phyloP scores from a whole-genome alignment of 2,888 invertebrate species.

The Platycheirus albimanus region DNA sequence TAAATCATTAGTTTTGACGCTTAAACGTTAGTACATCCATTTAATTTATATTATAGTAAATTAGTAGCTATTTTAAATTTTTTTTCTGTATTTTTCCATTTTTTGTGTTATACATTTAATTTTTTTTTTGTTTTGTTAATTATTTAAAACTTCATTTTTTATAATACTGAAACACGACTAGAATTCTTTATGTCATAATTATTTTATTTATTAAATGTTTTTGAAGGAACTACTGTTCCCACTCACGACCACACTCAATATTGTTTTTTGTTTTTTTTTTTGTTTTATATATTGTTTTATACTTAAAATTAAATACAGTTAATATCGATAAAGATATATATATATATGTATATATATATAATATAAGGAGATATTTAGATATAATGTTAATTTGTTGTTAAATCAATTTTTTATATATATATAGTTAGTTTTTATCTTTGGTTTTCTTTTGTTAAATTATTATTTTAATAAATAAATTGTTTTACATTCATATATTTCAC shows the following conservation, averaged over 20 bases:
- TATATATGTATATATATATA: constrained; percentile 37
- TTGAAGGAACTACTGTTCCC: constrained; percentile 43
- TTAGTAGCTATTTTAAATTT: constrained; percentile 58
- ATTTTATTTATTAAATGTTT: constrained; percentile 50
- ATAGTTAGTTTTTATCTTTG: constrained; percentile 68
- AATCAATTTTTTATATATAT: constrained; percentile 65
- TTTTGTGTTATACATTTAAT: constrained; percentile 32
- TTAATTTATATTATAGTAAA: constrained; percentile 71
- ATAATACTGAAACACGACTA: constrained; percentile 75
- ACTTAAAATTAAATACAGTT: constrained; percentile 65
- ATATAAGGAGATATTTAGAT: constrained; percentile 64
- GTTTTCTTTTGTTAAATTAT: constrained; percentile 51
- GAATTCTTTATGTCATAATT: constrained; percentile 69
- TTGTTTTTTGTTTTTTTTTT: constrained; percentile 31
- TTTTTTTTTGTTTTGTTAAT: no score
- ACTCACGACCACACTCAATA: constrained; percentile 57
- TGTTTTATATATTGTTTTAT: no score
- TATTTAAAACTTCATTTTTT: constrained; percentile 46
- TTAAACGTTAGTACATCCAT: constrained; percentile 71
- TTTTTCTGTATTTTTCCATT: constrained; percentile 35
- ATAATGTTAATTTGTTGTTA: constrained; percentile 32
- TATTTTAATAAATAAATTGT: constrained; percentile 72
- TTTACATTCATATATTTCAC: constrained; percentile 65
- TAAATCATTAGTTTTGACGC: constrained; percentile 70
- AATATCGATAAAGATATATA: constrained; percentile 68